These are phyloP conservation scores for Malacosoma neustria DNA, from an alignment of 2,888 invertebrate species.

Conservation along the genomic window DNA sequence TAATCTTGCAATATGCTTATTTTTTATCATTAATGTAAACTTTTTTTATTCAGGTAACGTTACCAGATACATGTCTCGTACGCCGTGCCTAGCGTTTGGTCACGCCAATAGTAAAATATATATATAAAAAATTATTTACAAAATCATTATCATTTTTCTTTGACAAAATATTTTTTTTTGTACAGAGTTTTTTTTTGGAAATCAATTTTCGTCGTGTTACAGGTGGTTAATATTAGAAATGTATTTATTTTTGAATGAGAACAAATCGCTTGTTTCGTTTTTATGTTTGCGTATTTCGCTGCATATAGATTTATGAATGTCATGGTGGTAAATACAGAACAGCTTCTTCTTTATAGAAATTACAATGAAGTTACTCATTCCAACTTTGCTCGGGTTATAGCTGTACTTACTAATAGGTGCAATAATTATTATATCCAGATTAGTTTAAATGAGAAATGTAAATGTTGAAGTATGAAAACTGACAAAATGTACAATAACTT, in stretches of 20 bases:
- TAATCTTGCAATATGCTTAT: too few relatives aligned
- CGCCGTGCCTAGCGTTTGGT: conserved; percentile 18
- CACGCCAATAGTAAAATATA: conserved; percentile 27
- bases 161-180: conserved; percentile 10
- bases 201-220: conserved; percentile 16
- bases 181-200: conserved; percentile 31
- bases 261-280: not conserved
- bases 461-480: too few relatives aligned
- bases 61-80: conserved; percentile 35
- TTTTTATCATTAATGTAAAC: too few relatives aligned
- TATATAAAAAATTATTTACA: conserved; percentile 3
- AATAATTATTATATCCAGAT: too few relatives aligned
- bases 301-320: too few relatives aligned
- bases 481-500: too few relatives aligned
- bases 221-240: conserved; percentile 6
- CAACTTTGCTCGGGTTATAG: too few relatives aligned
- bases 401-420: too few relatives aligned
- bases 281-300: not conserved
- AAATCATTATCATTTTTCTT: conserved; percentile 11
- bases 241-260: not conserved
- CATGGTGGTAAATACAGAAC: too few relatives aligned
- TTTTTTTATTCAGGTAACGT: conserved; percentile 37
- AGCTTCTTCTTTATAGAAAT: too few relatives aligned
- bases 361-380: too few relatives aligned
- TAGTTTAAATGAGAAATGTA: too few relatives aligned